Evolutionary conservation across 2,797 vertebrate species (phyloP), one percentile per base, ranked within the genome.

Genomic region (Caiman crocodilus): DNA sequence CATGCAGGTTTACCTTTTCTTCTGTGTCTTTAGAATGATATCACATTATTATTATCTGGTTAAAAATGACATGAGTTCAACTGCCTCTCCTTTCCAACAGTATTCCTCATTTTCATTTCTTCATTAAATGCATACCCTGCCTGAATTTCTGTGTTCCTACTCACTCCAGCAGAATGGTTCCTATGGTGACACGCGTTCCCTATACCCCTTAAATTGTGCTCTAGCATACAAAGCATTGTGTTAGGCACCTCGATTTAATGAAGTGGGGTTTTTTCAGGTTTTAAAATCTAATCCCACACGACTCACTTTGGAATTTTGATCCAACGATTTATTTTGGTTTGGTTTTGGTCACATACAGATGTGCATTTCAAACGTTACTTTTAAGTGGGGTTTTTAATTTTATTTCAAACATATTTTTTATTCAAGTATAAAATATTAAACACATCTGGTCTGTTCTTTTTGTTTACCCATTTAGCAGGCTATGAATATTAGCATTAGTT

Each of bases 181-280:
- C 96, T 95, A 97, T 97, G 94, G 96, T 85, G 96, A 97, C 95
- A 67, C 85, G 76, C 61, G 94, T 94, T 76, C 80, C 90, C 71
- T 97, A 95, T 81, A 93, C 92, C 74, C 94, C 91, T 94, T 86
- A 75, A 76, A 76, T 90, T 95, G 86, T 91, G 87, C 79, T 95
- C 85, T 90, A 80, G 83, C 73, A 76, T 76, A 17, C 26, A 89
- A 90, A 88, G 4, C 7, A 69, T 74, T 63, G 13, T 90, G 59
- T 76, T 61, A 71, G 56, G 30, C 64, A 94, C 25, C 79, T 90
- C 28, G 67, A 3, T 57, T 17, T 81, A 96, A 91, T 17, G 8
- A 89, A 86, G 23, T 86, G 79, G 81, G 59, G 75, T 15, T 64
- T 75, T 14, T 57, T 60, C 56, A 16, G 32, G 11, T 0, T 11